Percentiles rank a stretch among this genome's conserved stretches.
Conservation (phyloP, 2,113 vertebrate genomes). For the Chloroceryle aenea region DNA sequence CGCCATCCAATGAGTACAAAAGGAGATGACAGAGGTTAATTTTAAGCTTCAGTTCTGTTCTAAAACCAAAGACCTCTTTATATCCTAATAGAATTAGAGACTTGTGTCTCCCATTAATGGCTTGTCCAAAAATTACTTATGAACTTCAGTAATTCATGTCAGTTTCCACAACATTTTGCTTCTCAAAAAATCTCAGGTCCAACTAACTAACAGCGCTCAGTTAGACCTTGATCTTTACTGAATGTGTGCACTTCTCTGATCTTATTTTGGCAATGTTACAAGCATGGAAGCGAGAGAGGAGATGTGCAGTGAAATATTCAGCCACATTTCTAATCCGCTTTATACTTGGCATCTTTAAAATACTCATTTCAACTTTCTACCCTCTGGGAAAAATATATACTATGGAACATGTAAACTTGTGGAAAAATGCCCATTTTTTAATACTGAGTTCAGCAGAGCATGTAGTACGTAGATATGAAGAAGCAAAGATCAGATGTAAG, state of each 20-base stretch:
- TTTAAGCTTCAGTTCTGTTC: conserved; percentile 3
- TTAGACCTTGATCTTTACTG: conserved; percentile 48
- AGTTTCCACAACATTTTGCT: conserved; percentile 4
- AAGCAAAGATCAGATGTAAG: not conserved
- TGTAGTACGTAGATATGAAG: not conserved
- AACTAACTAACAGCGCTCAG: not conserved
- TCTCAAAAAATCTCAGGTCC: conserved; percentile 4
- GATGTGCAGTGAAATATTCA: conserved; percentile 7
- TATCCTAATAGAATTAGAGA: conserved; percentile 35
- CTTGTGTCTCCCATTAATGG: conserved; percentile 24
- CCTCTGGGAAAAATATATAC: not conserved
- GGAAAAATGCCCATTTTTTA: not conserved
- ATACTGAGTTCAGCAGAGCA: not conserved
- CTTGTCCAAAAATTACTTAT: conserved; percentile 10
- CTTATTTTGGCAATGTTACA: conserved; percentile 51
- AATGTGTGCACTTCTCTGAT: conserved; percentile 2
- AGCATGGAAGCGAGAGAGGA: not conserved
- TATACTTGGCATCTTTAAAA: not conserved
- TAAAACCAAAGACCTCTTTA: conserved; percentile 41
- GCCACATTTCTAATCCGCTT: conserved; percentile 2
- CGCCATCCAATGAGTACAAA: not conserved
- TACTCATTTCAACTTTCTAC: not conserved
- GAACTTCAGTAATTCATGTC: conserved; percentile 26
- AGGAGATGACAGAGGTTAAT: not conserved
- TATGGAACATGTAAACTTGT: not conserved